Base-by-base conservation (phyloP, 1,140 invertebrate species). In the Meloidogyne exigua region DNA sequence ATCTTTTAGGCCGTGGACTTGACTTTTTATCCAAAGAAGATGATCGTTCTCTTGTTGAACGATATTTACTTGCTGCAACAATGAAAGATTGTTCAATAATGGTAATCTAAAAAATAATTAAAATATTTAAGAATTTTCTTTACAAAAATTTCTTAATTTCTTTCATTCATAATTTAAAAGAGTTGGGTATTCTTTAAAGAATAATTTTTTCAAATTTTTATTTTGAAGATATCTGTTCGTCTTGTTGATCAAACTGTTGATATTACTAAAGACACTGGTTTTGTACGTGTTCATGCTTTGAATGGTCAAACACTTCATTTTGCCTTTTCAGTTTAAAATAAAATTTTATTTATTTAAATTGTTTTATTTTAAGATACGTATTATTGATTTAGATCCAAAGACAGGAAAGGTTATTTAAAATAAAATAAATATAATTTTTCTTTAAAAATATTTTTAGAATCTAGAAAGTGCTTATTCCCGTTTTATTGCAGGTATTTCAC, bases 321-420 rank as follows among this genome's bases (percentile, higher is more conserved):
- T 32, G 73, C 75, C 18, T 77, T 63, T 39, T 78, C 76, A 23
- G 68, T 25, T 11, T 15, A 36, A 64, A 25, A 64, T 76, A 49
- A 68, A 39, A n/a, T 25, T 15, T 62, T 15, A 21, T 68, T 68
- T 67, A 18, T 28, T 23, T n/a, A 42, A 68, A 25, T n/a, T 23
- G 7, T 25, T 42, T 32, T 36, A 9, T 68, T 23, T 63, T 11
- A 49, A 73, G 21, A 68, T 82, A 28, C 85, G 82, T 77, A 77
- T 87, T 36, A 86, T 87, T 7, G 85, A 87, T 68, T 71, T 87
- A 25, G 85, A 87, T 77, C 85, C 85, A 32, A 87, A 87, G 64
- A 76, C 83, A 10, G 82, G 82, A 9, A 85, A 84, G 49, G 84
- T 84, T 62, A 63, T 82, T 57, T 68, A 26, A 42, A 73, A 73